These are phyloP conservation scores for Dromococcyx pavoninus DNA, from an alignment of 2,797 vertebrate genomes.

Conservation along the genomic window DNA sequence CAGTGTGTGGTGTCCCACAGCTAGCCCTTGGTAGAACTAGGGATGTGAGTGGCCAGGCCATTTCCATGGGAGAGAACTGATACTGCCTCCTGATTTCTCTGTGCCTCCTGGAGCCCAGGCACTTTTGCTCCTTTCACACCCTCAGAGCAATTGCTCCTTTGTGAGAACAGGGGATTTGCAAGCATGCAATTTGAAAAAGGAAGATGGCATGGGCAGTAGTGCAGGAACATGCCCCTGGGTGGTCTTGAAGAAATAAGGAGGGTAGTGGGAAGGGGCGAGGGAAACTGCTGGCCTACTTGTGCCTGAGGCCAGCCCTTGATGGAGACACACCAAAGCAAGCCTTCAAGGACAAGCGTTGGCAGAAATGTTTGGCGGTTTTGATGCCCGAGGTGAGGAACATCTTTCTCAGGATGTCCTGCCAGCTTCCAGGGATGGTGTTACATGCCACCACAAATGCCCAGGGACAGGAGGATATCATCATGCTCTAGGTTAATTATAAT, in stretches of 20 bases:
- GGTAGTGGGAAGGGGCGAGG: background rate
- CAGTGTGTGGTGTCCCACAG: rapidly evolving
- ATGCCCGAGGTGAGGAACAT: rapidly evolving
- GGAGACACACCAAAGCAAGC: background rate
- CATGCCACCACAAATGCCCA: background rate
- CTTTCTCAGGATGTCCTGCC: background rate
- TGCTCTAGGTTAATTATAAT: conserved; percentile 18
- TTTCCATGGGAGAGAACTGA: background rate
- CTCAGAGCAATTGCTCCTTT: rapidly evolving
- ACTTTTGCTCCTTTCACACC: background rate
- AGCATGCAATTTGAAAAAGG: background rate
- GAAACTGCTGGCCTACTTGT: background rate
- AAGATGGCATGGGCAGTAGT: background rate
- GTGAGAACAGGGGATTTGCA: background rate
- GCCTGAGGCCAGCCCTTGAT: background rate
- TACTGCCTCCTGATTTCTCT: background rate
- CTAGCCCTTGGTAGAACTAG: background rate
- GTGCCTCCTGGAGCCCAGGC: background rate
- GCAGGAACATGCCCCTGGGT: rapidly evolving
- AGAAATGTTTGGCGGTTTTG: background rate
- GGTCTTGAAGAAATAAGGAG: background rate
- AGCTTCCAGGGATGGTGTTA: background rate
- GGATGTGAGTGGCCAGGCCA: rapidly evolving
- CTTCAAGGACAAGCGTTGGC: background rate
- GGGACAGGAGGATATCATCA: background rate